Base-by-base conservation (phyloP, 2,113 vertebrate species). In the Castor canadensis region DNA sequence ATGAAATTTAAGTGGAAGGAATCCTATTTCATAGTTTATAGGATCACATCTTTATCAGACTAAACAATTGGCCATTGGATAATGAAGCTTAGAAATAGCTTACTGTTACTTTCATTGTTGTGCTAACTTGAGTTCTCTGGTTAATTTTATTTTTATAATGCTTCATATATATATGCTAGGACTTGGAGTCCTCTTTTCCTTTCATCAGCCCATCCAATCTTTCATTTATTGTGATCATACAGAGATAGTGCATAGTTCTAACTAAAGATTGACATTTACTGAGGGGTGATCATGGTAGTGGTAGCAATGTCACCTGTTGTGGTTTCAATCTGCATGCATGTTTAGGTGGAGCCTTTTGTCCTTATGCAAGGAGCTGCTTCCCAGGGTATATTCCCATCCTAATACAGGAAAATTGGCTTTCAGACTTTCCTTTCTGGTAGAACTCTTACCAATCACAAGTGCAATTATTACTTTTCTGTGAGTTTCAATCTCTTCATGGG, bases 271-370 rank as follows among this genome's bases (percentile, higher is more conserved):
- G 16, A 73, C 79, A 49, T 12, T 40, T 30, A 8, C 52, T 52
- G 38, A 38, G 3, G 0, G 11, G 1, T 71, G 13, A 5, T 0
- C 19, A 16, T 28, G 16, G 16, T 5, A 4, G 19, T 40, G 32
- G 26, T 45, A 87, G 24, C 54, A 45, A 60, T 26, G 5, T 56
- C 30, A 66, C 13, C 64, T 35, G 8, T 22, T 38, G 4, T 24
- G 38, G 12, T 60, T 49, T 58, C 72, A 77, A 35, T 89, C 6
- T 67, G 11, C 9, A 49, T 38, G 8, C 6, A 30, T 67, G 30
- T 75, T 62, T 38, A 47, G 20, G 15, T 6, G 9, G 20, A 26
- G 15, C 15, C 10, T 49, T 96, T 80, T 52, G 52, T 77, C 38
- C 22, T 58, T 87, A 10, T 40, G 12, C 16, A 49, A 47, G 17